A percentile compares a stretch with the other conserved stretches of the same genome.
phyloP scores from a whole-genome alignment of 2,888 invertebrate genomes.

The Cetonia aurata region DNA sequence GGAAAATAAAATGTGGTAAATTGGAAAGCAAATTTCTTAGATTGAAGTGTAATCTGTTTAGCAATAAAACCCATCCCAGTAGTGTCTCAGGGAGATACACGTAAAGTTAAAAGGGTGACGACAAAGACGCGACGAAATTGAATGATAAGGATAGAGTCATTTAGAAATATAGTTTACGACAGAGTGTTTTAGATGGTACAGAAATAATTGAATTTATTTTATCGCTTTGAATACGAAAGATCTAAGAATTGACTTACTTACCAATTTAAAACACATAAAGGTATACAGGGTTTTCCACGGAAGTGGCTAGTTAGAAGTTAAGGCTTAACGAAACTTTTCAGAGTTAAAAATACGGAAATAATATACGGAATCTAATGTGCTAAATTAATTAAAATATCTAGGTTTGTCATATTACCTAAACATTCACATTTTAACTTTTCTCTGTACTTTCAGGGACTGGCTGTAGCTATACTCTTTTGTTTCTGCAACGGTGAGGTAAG shows the following conservation, averaged over 20 bases:
- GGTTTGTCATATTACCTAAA: too few species aligned
- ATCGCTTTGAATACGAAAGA: too few species aligned
- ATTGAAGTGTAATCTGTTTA: conserved; percentile 29
- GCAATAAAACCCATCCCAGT: conserved; percentile 2
- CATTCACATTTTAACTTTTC: conserved; percentile 36
- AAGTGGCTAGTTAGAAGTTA: too few species aligned
- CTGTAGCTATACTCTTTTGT: conserved; percentile 92
- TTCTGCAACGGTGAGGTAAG: conserved; percentile 96
- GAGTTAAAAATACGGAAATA: too few species aligned
- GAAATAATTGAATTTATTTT: too few species aligned
- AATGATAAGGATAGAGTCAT: not conserved
- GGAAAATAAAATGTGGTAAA: conserved; percentile 28
- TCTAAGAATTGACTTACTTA: too few species aligned
- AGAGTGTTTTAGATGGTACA: too few species aligned
- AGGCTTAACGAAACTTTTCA: too few species aligned
- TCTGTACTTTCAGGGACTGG: conserved; percentile 80
- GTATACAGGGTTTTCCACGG: too few species aligned
- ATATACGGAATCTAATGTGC: too few species aligned
- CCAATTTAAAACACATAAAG: too few species aligned
- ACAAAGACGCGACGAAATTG: not conserved
- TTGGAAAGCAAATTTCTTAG: conserved; percentile 34
- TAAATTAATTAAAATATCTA: too few species aligned
- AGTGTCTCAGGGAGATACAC: conserved; percentile 6
- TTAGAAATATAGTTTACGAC: not conserved
- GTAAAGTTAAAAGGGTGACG: conserved; percentile 1